phyloP scores from a whole-genome alignment of 2,888 invertebrate species.

The Drosophila recens region DNA sequence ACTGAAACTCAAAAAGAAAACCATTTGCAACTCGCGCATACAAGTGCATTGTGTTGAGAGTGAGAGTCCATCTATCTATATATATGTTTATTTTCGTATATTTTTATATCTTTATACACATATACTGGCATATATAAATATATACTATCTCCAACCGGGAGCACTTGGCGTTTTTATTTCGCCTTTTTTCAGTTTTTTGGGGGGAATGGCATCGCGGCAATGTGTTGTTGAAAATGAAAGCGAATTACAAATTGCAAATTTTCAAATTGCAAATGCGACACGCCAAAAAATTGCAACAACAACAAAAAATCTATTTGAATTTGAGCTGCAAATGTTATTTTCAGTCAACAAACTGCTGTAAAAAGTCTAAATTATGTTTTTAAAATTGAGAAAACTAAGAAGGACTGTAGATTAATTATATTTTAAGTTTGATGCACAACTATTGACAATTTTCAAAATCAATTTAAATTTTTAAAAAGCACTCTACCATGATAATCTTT shows the following conservation, averaged over 20 bases:
- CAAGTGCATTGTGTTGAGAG: conserved; percentile 55
- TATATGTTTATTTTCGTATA: conserved; percentile 15
- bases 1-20: conserved; percentile 20
- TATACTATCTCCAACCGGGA: conserved; percentile 31
- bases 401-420: too few species aligned
- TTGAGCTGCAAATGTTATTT: neutral
- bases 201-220: conserved; percentile 23
- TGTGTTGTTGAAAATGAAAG: conserved; percentile 40
- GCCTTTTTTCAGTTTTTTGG: neutral
- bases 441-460: too few species aligned
- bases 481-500: too few species aligned
- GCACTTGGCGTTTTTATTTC: conserved; percentile 5
- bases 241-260: conserved; percentile 26
- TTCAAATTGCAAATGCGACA: conserved; percentile 13
- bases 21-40: conserved; percentile 34
- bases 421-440: too few species aligned
- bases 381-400: too few species aligned
- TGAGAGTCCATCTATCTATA: neutral
- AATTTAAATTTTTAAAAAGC: too few species aligned
- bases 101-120: conserved; percentile 22
- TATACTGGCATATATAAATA: conserved; percentile 22
- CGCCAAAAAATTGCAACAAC: conserved; percentile 29
- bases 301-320: conserved; percentile 13
- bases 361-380: too few species aligned
- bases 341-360: neutral